These are phyloP conservation scores for Hylaea fasciaria DNA, from an alignment of 2,888 invertebrate genomes.

Conservation along the genomic window DNA sequence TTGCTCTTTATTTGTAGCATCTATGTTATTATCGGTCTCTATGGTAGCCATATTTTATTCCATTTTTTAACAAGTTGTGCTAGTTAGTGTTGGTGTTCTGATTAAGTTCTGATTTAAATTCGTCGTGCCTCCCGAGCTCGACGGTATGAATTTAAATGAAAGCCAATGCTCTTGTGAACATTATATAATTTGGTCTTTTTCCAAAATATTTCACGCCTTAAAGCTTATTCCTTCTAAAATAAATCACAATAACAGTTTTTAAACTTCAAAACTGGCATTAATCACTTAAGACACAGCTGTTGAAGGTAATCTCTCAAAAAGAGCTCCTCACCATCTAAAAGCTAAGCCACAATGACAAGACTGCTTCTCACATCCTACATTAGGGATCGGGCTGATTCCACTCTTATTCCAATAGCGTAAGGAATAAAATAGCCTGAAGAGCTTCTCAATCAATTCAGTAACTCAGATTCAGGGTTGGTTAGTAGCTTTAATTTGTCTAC, in stretches of 20 bases:
- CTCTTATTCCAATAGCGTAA: slow-evolving; percentile 32
- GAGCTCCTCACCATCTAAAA: slow-evolving; percentile 48
- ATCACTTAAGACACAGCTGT: slow-evolving; percentile 72
- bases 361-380: slow-evolving; percentile 22
- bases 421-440: slow-evolving; percentile 30
- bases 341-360: slow-evolving; percentile 55
- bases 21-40: background rate
- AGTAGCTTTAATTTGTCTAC: slow-evolving; percentile 27
- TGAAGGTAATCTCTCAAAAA: slow-evolving; percentile 61
- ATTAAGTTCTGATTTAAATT: background rate
- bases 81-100: background rate
- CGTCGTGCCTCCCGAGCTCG: background rate
- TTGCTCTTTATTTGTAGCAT: slow-evolving; percentile 18
- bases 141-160: background rate
- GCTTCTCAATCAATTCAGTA: slow-evolving; percentile 25
- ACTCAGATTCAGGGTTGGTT: slow-evolving; percentile 34
- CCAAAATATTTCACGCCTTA: slow-evolving; percentile 18
- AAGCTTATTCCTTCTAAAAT: slow-evolving; percentile 22
- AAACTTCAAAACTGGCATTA: slow-evolving; percentile 59
- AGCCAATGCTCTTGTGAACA: background rate
- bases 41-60: background rate
- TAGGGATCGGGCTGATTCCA: slow-evolving; percentile 4
- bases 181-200: slow-evolving; percentile 5
- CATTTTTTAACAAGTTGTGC: background rate
- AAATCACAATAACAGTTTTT: slow-evolving; percentile 37